These are phyloP conservation scores for Lophius americanus DNA, from an alignment of 2,797 vertebrate species.

Conservation along the genomic window DNA sequence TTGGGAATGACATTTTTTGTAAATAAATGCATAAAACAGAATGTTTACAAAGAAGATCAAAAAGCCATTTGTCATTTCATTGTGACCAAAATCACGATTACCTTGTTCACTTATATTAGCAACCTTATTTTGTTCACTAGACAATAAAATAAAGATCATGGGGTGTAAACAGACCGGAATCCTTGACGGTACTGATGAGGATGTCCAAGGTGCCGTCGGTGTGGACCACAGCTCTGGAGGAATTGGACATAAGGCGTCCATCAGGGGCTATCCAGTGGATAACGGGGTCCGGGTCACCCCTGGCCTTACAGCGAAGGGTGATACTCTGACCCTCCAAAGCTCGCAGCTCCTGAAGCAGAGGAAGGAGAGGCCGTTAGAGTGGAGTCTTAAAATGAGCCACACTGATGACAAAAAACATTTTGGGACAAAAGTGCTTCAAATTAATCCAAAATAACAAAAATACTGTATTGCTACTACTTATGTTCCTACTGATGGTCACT, in stretches of 20 bases:
- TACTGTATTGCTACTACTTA: not conserved
- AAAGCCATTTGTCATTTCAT: constrained; percentile 19
- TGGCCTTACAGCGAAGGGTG: constrained; percentile 92
- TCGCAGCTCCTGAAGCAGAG: constrained; percentile 83
- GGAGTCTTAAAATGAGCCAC: constrained; percentile 1
- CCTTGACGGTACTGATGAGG: constrained; percentile 97
- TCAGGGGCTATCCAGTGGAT: constrained; percentile 99
- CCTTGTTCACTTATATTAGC: constrained; percentile 34
- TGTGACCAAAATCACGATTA: constrained; percentile 26
- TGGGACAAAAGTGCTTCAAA: not conserved
- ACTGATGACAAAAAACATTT: constrained; percentile 11
- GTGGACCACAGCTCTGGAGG: constrained; percentile 89
- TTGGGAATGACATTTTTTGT: not conserved
- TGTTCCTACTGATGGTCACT: too few species aligned
- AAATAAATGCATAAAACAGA: not conserved
- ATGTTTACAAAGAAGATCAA: constrained; percentile 7
- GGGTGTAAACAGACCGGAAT: constrained; percentile 80
- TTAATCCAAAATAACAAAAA: constrained; percentile 4
- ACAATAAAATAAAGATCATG: not conserved
- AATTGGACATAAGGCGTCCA: constrained; percentile 95
- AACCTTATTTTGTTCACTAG: constrained; percentile 56
- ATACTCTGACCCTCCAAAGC: constrained; percentile 97
- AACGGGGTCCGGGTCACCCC: constrained; percentile 94
- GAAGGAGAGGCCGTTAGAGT: constrained; percentile 12
- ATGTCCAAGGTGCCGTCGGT: constrained; percentile 95